These are phyloP conservation scores for Pomatostomus ruficeps DNA, from an alignment of 2,113 vertebrate genomes.

Conservation along the genomic window DNA sequence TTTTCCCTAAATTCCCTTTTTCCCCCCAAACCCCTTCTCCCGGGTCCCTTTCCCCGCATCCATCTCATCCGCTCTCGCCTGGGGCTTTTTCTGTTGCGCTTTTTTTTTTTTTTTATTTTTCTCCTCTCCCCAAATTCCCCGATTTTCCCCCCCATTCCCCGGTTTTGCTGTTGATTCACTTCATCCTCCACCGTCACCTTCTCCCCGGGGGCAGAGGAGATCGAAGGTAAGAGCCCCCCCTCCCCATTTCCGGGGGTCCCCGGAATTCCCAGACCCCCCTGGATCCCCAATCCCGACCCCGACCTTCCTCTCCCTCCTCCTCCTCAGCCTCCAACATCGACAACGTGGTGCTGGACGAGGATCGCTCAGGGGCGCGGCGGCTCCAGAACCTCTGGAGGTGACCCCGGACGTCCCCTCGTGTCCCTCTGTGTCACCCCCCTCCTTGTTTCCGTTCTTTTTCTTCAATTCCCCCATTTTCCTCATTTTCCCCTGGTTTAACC, in stretches of 20 bases:
- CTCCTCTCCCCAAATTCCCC: neutral
- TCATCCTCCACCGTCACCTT: neutral
- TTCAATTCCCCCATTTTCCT: too few species aligned
- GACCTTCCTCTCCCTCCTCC: neutral
- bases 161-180: neutral
- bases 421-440: rapidly evolving
- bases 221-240: neutral
- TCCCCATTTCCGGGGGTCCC: too few species aligned
- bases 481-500: too few species aligned
- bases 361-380: neutral
- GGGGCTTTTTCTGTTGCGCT: neutral
- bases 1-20: neutral
- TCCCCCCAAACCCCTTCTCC: neutral
- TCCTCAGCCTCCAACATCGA: neutral
- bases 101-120: too few species aligned
- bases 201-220: neutral
- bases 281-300: neutral
- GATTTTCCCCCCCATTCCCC: neutral
- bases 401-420: too few species aligned
- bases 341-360: neutral
- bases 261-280: neutral
- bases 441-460: neutral
- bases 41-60: neutral
- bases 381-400: neutral
- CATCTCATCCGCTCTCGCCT: neutral